Evolutionary conservation across 2,888 invertebrate genomes (phyloP).

Genomic region (Melieria crassipennis): DNA sequence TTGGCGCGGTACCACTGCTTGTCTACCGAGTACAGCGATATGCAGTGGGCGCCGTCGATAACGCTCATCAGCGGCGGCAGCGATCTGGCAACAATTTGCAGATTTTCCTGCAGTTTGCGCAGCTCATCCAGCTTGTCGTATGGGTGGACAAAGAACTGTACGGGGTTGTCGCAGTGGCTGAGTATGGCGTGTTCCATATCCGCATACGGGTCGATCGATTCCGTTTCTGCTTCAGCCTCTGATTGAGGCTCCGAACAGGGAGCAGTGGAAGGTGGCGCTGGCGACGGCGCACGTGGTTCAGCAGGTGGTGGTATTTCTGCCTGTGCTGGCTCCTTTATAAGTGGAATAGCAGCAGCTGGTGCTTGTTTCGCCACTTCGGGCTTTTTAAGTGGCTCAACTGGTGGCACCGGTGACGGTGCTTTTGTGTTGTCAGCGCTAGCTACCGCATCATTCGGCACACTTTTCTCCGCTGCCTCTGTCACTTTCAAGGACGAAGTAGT

Average conservation of each 20-base stretch:
- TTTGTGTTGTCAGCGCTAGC: neutral
- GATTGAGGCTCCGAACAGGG: slow-evolving; percentile 14
- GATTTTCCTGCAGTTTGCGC: slow-evolving; percentile 71
- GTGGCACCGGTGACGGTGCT: slow-evolving; percentile 9
- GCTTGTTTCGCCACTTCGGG: slow-evolving; percentile 3
- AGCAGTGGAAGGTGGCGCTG: slow-evolving; percentile 13
- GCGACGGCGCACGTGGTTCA: neutral
- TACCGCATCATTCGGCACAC: neutral
- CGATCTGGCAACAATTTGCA: slow-evolving; percentile 70
- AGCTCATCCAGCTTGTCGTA: slow-evolving; percentile 70
- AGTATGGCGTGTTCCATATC: slow-evolving; percentile 69
- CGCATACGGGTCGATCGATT: slow-evolving; percentile 55
- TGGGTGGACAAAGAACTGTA: slow-evolving; percentile 80
- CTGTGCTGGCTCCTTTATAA: neutral
- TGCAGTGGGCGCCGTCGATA: slow-evolving; percentile 70
- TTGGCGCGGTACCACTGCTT: slow-evolving; percentile 91
- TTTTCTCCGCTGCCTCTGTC: neutral
- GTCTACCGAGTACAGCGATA: slow-evolving; percentile 84
- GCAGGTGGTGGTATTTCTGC: neutral
- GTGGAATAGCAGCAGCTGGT: neutral
- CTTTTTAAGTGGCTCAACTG: neutral
- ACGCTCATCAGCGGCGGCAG: slow-evolving; percentile 70
- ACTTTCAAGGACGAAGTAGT: neutral
- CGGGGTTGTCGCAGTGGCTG: slow-evolving; percentile 79
- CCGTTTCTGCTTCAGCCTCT: slow-evolving; percentile 33